Conservation (phyloP, 2,888 invertebrate genomes). For the Plusia festucae region DNA sequence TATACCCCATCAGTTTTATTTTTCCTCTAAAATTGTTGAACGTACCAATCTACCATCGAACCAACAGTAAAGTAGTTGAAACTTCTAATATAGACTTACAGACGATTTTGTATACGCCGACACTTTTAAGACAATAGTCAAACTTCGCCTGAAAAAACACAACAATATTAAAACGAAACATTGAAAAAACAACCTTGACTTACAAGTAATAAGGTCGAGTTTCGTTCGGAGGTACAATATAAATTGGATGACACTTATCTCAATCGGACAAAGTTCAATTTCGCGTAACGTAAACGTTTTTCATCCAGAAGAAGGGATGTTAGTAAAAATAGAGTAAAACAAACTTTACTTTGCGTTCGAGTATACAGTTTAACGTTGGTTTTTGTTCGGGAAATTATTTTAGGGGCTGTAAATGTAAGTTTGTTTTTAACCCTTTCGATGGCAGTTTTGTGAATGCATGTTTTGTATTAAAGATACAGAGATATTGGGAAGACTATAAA, state of each 20-base stretch:
- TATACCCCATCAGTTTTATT: constrained; percentile 13
- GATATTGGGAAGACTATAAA: constrained; percentile 48
- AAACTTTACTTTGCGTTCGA: constrained; percentile 47
- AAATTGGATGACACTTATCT: constrained; percentile 40
- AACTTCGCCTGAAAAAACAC: constrained; percentile 49
- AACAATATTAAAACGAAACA: constrained; percentile 22
- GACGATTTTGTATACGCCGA: constrained; percentile 50
- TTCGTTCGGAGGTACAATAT: background rate
- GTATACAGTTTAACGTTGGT: constrained; percentile 34
- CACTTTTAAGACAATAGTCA: constrained; percentile 53
- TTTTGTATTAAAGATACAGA: constrained; percentile 52
- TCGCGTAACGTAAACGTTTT: constrained; percentile 44
- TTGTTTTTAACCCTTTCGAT: constrained; percentile 53
- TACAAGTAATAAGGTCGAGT: rapidly evolving
- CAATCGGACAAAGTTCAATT: constrained; percentile 50
- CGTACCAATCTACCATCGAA: constrained; percentile 52
- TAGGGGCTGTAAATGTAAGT: constrained; percentile 29
- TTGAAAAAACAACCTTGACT: background rate
- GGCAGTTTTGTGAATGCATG: constrained; percentile 56
- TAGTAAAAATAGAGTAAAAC: constrained; percentile 47
- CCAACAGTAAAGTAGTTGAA: constrained; percentile 52
- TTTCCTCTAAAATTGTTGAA: constrained; percentile 44
- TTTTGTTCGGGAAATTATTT: constrained; percentile 35
- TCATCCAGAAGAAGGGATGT: constrained; percentile 48
- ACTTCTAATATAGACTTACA: constrained; percentile 60